Percentiles rank a stretch among this genome's conserved stretches.
These are phyloP conservation scores for Ciconia boyciana DNA, from an alignment of 2,113 vertebrate species.

Conservation along the genomic window DNA sequence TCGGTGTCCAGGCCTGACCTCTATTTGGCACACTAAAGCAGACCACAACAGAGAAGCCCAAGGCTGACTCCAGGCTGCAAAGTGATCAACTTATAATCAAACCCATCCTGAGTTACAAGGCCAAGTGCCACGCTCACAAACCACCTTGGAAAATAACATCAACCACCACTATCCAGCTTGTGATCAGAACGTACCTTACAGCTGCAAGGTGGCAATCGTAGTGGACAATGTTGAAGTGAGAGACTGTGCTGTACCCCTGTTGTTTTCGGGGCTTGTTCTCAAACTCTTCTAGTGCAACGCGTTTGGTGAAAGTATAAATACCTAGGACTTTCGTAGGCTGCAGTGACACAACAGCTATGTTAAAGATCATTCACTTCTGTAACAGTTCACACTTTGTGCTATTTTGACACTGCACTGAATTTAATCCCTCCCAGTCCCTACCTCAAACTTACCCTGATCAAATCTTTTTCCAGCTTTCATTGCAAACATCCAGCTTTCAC, in stretches of 20 bases:
- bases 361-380: not conserved
- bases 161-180: not conserved
- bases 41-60: not conserved
- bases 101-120: not conserved
- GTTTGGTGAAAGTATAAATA: constrained; percentile 98
- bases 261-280: constrained; percentile 98
- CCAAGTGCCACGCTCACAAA: not conserved
- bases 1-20: not conserved
- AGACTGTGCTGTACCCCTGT: constrained; percentile 98
- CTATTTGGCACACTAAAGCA: not conserved
- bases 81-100: not conserved
- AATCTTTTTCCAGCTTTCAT: not conserved
- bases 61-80: not conserved
- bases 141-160: accelerated
- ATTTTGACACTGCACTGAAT: not conserved
- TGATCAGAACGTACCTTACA: constrained; percentile 78
- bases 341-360: not conserved
- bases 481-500: not conserved
- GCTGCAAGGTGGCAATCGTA: constrained; percentile 97
- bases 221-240: constrained; percentile 99
- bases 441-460: not conserved
- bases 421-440: not conserved
- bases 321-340: constrained; percentile 96
- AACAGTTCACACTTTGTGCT: not conserved
- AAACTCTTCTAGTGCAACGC: constrained; percentile 92